phyloP scores from a whole-genome alignment of 2,797 vertebrate genomes.

The Spinus pinus region DNA sequence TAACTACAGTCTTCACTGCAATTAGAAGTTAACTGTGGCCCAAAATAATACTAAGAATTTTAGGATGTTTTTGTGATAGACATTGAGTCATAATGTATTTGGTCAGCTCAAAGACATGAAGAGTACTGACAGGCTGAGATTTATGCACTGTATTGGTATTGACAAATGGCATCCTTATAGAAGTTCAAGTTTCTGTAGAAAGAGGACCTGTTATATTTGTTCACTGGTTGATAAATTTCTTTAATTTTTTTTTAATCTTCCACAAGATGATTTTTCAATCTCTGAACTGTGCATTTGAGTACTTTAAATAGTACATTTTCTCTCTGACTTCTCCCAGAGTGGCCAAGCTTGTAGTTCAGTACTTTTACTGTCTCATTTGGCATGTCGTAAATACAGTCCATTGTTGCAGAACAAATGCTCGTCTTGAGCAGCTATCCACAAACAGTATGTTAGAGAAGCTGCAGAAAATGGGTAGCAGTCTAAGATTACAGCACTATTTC shows the following conservation, averaged over 20 bases:
- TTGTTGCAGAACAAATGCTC: neutral
- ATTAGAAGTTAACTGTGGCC: neutral
- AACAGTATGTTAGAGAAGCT: neutral
- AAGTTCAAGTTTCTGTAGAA: neutral
- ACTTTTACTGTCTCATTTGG: neutral
- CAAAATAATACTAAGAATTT: neutral
- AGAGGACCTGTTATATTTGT: neutral
- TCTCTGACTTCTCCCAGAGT: neutral
- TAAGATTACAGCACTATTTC: neutral
- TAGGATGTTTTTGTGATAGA: neutral
- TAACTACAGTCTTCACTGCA: neutral
- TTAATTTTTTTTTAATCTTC: neutral
- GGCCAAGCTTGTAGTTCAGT: neutral
- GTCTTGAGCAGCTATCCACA: neutral
- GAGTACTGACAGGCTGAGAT: neutral
- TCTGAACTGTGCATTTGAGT: neutral
- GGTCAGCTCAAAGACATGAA: neutral
- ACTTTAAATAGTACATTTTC: neutral
- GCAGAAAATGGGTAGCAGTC: neutral
- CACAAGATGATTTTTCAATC: neutral
- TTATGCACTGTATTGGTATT: neutral
- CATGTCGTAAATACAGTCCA: conserved; percentile 6
- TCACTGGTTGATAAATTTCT: neutral
- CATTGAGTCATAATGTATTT: neutral
- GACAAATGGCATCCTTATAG: neutral